A percentile compares a stretch with the other conserved stretches of the same genome.
Evolutionary conservation across 2,113 vertebrate genomes (phyloP).

Genomic region (Pelmatolapia mariae): DNA sequence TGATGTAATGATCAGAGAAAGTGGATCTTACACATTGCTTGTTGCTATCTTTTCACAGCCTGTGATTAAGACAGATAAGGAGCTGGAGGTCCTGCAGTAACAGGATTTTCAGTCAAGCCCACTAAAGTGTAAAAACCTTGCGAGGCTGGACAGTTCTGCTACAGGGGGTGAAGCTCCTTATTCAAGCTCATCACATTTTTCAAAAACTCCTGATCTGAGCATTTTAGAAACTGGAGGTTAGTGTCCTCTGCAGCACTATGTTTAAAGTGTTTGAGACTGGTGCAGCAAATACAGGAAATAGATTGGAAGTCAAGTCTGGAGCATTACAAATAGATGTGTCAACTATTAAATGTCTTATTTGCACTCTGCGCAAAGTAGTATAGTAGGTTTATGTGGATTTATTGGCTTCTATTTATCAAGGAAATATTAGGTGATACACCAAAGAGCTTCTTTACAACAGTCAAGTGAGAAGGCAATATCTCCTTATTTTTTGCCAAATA

Average conservation of each 20-base stretch:
- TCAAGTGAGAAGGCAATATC: neutral
- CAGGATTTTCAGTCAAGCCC: constrained; percentile 28
- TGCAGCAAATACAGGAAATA: neutral
- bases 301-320: neutral
- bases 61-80: constrained; percentile 36
- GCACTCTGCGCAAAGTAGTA: neutral
- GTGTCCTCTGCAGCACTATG: neutral
- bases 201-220: constrained; percentile 10
- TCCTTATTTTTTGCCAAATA: neutral
- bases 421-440: neutral
- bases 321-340: neutral
- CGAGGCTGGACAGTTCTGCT: constrained; percentile 4
- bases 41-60: constrained; percentile 1
- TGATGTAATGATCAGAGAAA: constrained; percentile 41
- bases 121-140: constrained; percentile 18
- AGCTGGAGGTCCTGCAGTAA: constrained; percentile 1
- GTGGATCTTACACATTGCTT: neutral
- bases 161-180: constrained; percentile 4
- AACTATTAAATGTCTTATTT: neutral
- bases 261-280: neutral
- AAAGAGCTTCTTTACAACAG: neutral
- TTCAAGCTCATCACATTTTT: constrained; percentile 32
- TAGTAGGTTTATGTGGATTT: neutral
- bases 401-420: neutral
- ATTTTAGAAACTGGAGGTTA: neutral